These are phyloP conservation scores for Drosophila pandora DNA, from an alignment of 1,140 invertebrate genomes.

Conservation along the genomic window DNA sequence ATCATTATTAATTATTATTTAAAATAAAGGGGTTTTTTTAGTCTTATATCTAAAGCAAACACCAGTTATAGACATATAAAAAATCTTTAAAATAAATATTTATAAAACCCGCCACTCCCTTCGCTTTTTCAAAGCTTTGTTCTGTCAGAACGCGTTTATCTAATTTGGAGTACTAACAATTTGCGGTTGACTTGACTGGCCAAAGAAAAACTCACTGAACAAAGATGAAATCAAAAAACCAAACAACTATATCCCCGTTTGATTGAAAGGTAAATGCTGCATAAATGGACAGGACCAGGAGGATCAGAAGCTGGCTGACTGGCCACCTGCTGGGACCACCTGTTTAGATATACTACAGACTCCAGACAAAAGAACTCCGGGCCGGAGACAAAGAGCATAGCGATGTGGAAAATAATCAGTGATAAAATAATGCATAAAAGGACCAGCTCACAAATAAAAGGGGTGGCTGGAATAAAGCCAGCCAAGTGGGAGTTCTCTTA, in stretches of 20 bases:
- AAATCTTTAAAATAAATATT: not conserved
- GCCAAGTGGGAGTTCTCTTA: constrained; percentile 6
- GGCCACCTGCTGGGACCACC: constrained; percentile 79
- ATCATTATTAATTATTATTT: too few species aligned
- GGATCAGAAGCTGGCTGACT: constrained; percentile 21
- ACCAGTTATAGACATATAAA: not conserved
- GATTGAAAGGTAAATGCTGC: constrained; percentile 78
- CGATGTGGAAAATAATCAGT: constrained; percentile 82
- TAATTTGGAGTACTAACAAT: constrained; percentile 35
- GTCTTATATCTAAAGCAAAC: not conserved
- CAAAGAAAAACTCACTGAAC: constrained; percentile 35
- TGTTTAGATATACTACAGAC: constrained; percentile 73
- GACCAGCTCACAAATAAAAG: constrained; percentile 35
- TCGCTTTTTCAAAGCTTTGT: not conserved
- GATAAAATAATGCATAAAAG: constrained; percentile 76
- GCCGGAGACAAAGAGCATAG: constrained; percentile 66
- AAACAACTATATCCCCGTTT: constrained; percentile 51
- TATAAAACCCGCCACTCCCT: too few species aligned
- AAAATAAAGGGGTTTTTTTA: not conserved
- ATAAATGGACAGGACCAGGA: constrained; percentile 20
- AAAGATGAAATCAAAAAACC: constrained; percentile 58
- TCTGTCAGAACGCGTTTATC: not conserved
- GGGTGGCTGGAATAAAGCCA: constrained; percentile 29
- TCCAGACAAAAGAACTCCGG: constrained; percentile 52
- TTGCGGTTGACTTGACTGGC: constrained; percentile 67